Base-by-base conservation (phyloP, 2,113 vertebrate genomes). In the Pygoscelis adeliae region DNA sequence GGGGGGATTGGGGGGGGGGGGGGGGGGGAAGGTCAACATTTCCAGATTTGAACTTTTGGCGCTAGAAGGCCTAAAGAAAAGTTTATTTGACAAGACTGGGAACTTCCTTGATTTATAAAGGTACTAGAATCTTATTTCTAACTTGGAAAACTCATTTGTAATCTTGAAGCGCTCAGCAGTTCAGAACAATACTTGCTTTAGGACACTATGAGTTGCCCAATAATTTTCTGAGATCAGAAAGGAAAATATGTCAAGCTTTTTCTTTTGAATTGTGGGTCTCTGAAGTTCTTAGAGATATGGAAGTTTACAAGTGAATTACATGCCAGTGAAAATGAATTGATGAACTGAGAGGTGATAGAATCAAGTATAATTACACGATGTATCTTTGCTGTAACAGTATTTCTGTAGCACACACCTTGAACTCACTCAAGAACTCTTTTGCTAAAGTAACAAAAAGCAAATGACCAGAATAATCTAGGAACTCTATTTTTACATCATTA, bases 181-280 rank as follows among this genome's bases (percentile, higher is more conserved):
- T 92, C 73, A 71, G 79, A 95, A 88, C 70, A 95, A 85, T 53
- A 79, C 82, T 90, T 92, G 74, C 91, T 96, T 88, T 79, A 90
- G 74, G 82, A 97, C 85, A 82, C 61, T 32, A 46, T 38, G 55
- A 90, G 53, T 87, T 95, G 78, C 74, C 70, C 74, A 85, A 66
- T 62, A 36, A 79, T 93, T 85, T 93, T 85, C 50, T 90, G 79
- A 93, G 27, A 85, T 78, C 56, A 78, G 29, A 93, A 90, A 53
- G 25, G 8, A 95, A 94, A 96, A 73, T 36, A 63, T 30, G 50
- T 83, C 49, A 93, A 55, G 50, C 13, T 61, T 73, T 83, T 77
- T 58, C 67, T 80, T 91, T 91, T 65, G 59, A 93, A 87, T 53
- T 85, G 38, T 9, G 47, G 25, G 42, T 90, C 47, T 93, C 81